Conservation (phyloP, 2,797 vertebrate species). For the Xenops minutus region DNA sequence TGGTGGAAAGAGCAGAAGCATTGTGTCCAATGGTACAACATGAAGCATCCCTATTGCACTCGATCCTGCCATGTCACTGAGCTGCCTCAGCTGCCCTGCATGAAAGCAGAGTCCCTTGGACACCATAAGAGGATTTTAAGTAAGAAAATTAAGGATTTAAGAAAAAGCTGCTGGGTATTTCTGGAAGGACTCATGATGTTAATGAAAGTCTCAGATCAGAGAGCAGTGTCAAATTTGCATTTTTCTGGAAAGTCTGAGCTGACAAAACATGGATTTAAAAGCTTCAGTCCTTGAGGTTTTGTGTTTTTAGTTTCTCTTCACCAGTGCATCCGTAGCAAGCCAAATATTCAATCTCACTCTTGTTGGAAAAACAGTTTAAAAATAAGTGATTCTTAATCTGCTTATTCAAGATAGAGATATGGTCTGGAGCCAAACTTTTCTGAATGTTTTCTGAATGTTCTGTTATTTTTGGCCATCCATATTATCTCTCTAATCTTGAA, state of each 20-base stretch:
- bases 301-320: neutral
- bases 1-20: neutral
- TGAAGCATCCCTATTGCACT: rapidly evolving
- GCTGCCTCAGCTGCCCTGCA: neutral
- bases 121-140: neutral
- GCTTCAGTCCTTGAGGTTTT: neutral
- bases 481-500: constrained; percentile 46
- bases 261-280: neutral
- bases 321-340: neutral
- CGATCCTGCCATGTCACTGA: neutral
- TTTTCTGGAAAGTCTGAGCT: neutral
- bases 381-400: constrained; percentile 53
- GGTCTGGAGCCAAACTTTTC: constrained; percentile 43
- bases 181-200: neutral
- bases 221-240: neutral
- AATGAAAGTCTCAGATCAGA: neutral
- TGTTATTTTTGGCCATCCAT: constrained; percentile 43
- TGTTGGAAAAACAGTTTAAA: constrained; percentile 32
- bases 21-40: rapidly evolving
- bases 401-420: constrained; percentile 49
- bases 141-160: neutral
- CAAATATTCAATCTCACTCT: neutral
- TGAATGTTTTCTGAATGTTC: constrained; percentile 46
- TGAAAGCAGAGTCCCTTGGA: neutral
- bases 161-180: neutral